Evolutionary conservation across 2,113 vertebrate genomes (phyloP), one percentile per base, ranked within the genome.

Genomic region (Syngnathus floridae): DNA sequence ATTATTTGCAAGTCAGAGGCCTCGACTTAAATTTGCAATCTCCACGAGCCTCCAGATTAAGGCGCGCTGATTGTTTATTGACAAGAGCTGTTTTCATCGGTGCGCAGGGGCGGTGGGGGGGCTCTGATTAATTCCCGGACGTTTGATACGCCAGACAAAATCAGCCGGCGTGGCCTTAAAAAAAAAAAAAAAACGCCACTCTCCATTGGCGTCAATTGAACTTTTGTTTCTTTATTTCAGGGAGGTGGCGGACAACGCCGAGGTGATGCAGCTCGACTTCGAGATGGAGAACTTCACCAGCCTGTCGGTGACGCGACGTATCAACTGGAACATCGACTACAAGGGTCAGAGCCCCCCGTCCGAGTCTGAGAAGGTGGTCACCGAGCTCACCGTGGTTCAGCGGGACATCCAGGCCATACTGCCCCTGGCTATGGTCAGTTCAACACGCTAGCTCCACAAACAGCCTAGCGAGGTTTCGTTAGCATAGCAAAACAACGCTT

Each of bases 261-360:
- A 98, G 88, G 91, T 99, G 86, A 93, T 99, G 92, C 96, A 99
- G 89, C 80, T 99, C 86, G 95, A 98, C 76, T 99, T 98, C 0
- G 97, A 99, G 88, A 98, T 99, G 97, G 97, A 99, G 88, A 99
- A 98, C 88, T 98, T 99, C 90, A 98, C 96, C 77, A 99, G 97
- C 90, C 95, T 98, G 72, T 97, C 97, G 0, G 97, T 99, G 76
- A 98, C 95, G 0, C 90, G 97, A 6, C 90, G 97, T 64, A 98
- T 99, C 89, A 96, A 98, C 93, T 98, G 97, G 97, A 96, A 98
- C 84, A 91, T 99, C 0, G 95, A 98, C 84, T 99, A 98, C 85
- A 91, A 91, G 1, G 94, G 93, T 11, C 93, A 92, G 31, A 92
- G 91, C 43, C 92, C 95, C 0, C 87, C 90, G 0, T 91, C 94